A percentile compares a stretch with the other conserved stretches of the same genome.
Conservation (phyloP, 1,140 invertebrate species). For the Conus betulinus region DNA sequence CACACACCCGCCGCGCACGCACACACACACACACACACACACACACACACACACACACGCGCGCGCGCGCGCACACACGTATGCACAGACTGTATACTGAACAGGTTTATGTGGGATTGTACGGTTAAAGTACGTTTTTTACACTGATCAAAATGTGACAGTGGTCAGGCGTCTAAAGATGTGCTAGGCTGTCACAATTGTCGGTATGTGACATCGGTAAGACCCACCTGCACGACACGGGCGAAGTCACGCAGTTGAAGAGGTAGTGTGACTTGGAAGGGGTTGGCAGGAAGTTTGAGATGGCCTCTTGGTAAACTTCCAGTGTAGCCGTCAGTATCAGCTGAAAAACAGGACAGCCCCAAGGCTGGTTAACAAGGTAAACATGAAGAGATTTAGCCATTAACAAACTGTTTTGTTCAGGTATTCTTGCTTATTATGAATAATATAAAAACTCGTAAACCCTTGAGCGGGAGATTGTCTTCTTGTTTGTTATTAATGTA, state of each 20-base stretch:
- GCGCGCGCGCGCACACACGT: neutral
- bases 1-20: neutral
- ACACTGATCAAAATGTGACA: too few species aligned
- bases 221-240: slow-evolving; percentile 75
- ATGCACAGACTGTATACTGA: neutral
- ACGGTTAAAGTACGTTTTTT: too few species aligned
- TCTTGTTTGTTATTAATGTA: too few species aligned
- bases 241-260: slow-evolving; percentile 76
- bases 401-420: too few species aligned
- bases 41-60: neutral
- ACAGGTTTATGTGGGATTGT: too few species aligned
- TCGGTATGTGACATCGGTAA: neutral
- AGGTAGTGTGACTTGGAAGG: slow-evolving; percentile 75
- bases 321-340: slow-evolving; percentile 71
- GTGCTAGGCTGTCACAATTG: too few species aligned
- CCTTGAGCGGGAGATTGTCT: too few species aligned
- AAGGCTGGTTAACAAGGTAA: neutral
- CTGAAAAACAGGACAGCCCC: slow-evolving; percentile 50
- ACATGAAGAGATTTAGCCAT: neutral
- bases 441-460: neutral
- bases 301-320: slow-evolving; percentile 73
- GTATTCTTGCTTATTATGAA: neutral
- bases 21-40: neutral
- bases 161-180: too few species aligned
- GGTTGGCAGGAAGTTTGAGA: slow-evolving; percentile 73